Percentiles rank a stretch among this genome's conserved stretches.
These are phyloP conservation scores for Lagocephalus sceleratus DNA, from an alignment of 2,797 vertebrate genomes.

Conservation along the genomic window DNA sequence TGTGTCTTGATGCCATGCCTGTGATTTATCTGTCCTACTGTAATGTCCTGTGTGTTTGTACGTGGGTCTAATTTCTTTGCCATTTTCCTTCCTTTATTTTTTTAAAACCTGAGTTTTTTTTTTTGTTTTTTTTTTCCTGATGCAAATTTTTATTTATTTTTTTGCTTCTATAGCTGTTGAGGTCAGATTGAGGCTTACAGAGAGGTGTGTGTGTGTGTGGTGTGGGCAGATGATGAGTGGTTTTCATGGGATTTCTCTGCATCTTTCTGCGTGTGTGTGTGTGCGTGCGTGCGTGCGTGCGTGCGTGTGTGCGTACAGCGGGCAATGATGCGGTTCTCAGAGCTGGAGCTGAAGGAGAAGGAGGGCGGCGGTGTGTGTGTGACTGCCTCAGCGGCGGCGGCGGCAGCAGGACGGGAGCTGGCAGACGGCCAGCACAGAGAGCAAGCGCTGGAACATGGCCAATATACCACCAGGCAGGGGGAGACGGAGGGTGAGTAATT, in stretches of 20 bases:
- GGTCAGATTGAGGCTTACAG: conserved; percentile 71
- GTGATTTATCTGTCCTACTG: conserved; percentile 66
- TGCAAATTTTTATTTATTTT: conserved; percentile 57
- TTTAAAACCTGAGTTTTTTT: conserved; percentile 54
- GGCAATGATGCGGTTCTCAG: conserved; percentile 99
- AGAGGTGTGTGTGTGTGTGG: conserved; percentile 51
- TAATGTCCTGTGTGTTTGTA: conserved; percentile 63
- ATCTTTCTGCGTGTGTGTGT: conserved; percentile 50
- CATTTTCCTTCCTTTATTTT: conserved; percentile 53
- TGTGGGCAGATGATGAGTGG: conserved; percentile 61
- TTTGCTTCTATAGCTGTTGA: conserved; percentile 72
- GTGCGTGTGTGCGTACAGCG: conserved; percentile 84
- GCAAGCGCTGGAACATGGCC: conserved; percentile 72
- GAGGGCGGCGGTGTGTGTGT: conserved; percentile 81
- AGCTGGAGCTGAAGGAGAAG: conserved; percentile 99
- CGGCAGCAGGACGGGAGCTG: conserved; percentile 82
- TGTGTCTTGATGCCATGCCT: conserved; percentile 71
- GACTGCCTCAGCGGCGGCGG: conserved; percentile 73
- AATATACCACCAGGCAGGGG: conserved; percentile 72
- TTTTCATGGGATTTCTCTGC: conserved; percentile 72
- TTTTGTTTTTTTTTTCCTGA: conserved; percentile 67
- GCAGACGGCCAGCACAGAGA: conserved; percentile 77
- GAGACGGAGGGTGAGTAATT: conserved; percentile 78
- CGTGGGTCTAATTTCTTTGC: conserved; percentile 62
- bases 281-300: conserved; percentile 40